phyloP scores from a whole-genome alignment of 2,888 invertebrate species.

The Phlogophora meticulosa region DNA sequence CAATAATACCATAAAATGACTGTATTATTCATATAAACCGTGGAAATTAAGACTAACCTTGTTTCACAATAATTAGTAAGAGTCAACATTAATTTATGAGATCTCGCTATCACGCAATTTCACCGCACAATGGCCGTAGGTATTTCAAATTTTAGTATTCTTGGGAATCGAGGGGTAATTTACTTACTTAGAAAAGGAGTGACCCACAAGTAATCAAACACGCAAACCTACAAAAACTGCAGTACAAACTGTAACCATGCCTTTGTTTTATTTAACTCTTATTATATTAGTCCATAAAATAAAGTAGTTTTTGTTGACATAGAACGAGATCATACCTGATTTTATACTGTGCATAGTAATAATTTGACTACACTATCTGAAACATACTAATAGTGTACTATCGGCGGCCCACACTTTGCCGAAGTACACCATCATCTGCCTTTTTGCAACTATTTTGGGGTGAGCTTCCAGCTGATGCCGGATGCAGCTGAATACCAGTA shows the following conservation, averaged over 20 bases:
- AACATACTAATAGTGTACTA: no score
- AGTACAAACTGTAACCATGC: background rate
- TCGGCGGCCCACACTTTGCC: no score
- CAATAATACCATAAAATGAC: background rate
- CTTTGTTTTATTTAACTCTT: background rate
- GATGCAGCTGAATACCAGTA: no score
- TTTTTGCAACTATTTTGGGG: no score
- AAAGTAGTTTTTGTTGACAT: no score
- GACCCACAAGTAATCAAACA: conserved; percentile 16
- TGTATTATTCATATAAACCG: conserved; percentile 17
- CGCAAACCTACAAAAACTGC: conserved; percentile 16
- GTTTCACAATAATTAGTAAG: conserved; percentile 24
- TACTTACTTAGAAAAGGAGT: background rate
- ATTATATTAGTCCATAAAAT: background rate
- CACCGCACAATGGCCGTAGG: conserved; percentile 17
- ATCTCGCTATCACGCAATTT: conserved; percentile 36
- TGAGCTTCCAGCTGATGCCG: no score
- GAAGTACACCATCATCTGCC: no score
- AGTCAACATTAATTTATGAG: conserved; percentile 19
- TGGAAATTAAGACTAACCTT: conserved; percentile 20
- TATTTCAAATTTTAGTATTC: conserved; percentile 25
- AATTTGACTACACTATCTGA: no score
- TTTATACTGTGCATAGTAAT: no score
- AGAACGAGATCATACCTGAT: no score
- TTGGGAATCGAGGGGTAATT: conserved; percentile 16